Percentiles rank a stretch among this genome's conserved stretches.
These are phyloP conservation scores for Apteryx owenii DNA, from an alignment of 2,113 vertebrate genomes.

Conservation along the genomic window DNA sequence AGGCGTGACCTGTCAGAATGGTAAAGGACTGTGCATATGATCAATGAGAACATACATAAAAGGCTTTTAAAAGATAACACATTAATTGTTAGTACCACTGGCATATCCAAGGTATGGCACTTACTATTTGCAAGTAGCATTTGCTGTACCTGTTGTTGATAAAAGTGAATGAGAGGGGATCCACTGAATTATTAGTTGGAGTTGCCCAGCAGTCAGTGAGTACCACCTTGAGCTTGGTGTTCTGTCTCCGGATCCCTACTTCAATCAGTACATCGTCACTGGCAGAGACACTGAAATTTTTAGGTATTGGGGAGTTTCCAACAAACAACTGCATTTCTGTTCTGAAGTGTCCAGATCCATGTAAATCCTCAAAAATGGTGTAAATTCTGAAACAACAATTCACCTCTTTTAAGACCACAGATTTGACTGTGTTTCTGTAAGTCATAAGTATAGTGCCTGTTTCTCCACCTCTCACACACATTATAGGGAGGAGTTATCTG, in stretches of 20 bases:
- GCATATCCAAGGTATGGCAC: not conserved
- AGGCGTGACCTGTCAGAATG: not conserved
- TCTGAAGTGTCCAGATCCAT: slow-evolving; percentile 80
- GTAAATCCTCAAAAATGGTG: slow-evolving; percentile 78
- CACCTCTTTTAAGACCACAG: not conserved
- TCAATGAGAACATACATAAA: not conserved
- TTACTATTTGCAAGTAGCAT: not conserved
- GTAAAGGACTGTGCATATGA: not conserved
- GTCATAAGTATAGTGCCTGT: not conserved
- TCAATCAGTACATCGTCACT: slow-evolving; percentile 83
- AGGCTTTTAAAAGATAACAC: not conserved
- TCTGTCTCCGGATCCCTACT: slow-evolving; percentile 81
- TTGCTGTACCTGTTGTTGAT: slow-evolving; percentile 83
- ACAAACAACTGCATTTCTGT: slow-evolving; percentile 85
- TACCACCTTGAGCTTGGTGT: slow-evolving; percentile 83
- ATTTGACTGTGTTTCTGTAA: not conserved
- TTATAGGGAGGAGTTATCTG: not conserved
- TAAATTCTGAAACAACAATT: slow-evolving; percentile 76
- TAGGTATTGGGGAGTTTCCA: slow-evolving; percentile 78
- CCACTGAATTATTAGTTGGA: slow-evolving; percentile 75
- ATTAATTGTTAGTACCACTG: not conserved
- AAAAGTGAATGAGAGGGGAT: slow-evolving; percentile 72
- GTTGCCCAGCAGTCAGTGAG: slow-evolving; percentile 91
- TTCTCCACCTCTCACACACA: not conserved
- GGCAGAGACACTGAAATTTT: slow-evolving; percentile 82